Conservation (phyloP, 2,113 vertebrate species). For the Tauraco erythrolophus region DNA sequence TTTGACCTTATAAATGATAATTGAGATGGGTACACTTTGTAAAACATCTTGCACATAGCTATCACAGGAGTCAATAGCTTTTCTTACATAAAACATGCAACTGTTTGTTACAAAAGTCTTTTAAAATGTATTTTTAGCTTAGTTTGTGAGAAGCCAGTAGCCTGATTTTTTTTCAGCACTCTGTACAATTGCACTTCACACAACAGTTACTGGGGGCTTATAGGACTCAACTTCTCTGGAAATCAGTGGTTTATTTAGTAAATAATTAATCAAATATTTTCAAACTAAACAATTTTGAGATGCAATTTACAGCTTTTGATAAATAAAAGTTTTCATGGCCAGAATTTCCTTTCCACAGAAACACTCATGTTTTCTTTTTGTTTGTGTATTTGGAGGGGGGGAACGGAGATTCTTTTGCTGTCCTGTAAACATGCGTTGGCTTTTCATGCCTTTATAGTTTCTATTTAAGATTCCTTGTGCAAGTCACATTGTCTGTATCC, state of each 20-base stretch:
- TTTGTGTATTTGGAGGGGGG: neutral
- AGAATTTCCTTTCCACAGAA: neutral
- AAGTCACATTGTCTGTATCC: neutral
- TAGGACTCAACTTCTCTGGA: neutral
- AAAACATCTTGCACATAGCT: neutral
- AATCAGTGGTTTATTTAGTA: neutral
- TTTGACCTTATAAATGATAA: neutral
- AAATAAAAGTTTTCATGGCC: neutral
- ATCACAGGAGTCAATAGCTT: neutral
- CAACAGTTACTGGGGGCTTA: neutral
- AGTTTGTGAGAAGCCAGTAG: neutral
- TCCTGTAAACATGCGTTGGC: neutral
- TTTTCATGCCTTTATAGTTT: neutral
- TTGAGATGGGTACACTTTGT: neutral
- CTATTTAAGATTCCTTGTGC: neutral
- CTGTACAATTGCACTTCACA: neutral
- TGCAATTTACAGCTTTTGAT: neutral
- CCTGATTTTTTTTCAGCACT: neutral
- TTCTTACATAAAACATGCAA: neutral
- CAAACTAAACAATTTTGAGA: neutral
- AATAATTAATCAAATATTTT: neutral
- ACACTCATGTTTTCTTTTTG: neutral
- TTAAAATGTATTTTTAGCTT: neutral
- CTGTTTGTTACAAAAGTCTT: neutral
- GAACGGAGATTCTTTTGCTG: neutral